Base-by-base conservation (phyloP, 1,140 invertebrate species). In the Drosophila littoralis region DNA sequence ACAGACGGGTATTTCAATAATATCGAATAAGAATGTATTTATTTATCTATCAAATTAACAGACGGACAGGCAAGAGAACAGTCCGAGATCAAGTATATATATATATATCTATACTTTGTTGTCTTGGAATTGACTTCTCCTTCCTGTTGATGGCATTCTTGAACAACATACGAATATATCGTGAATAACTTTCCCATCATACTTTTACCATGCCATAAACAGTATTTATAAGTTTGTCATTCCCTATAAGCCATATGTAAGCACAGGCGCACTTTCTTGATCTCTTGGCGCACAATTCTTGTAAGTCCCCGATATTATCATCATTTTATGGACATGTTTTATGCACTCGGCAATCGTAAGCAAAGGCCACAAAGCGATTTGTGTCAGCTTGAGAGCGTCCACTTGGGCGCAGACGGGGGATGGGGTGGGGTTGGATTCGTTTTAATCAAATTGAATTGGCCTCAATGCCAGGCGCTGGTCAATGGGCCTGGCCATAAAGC, bases 371-470 rank as follows among this genome's bases (percentile, higher is more conserved):
- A 60, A 73, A 73, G 43, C 70, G 70, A 69, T 75, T 75, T 75
- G 66, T 75, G 71, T 69, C 71, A 57, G 51, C 52, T 70, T 58
- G 52, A 46, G 32, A 13, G 38, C 64, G 33, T 15, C 10, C 42
- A 51, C 32, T 46, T 6, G 66, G 48, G 57, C 22, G 67, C 6
- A 54, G 51, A 10, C 12, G 6, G 7, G n/a, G 12, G 38, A n/a
- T 0, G 2, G 9, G 6, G 15, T 36, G 10, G 22, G 17, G 6
- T 0, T 2, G 57, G 28, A 15, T 28, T 32, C 32, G 28, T 64
- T 81, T 79, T 61, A 75, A 86, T 79, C 79, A 88, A 88, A 70
- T 83, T 67, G 65, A 81, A 77, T 88, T 79, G 63, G 33, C 45
- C 71, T 73, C 73, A 75, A 79, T 75, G 64, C 58, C 72, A 35